Evolutionary conservation across 1,140 invertebrate genomes (phyloP).

Genomic region (Belonocnema kinseyi): DNA sequence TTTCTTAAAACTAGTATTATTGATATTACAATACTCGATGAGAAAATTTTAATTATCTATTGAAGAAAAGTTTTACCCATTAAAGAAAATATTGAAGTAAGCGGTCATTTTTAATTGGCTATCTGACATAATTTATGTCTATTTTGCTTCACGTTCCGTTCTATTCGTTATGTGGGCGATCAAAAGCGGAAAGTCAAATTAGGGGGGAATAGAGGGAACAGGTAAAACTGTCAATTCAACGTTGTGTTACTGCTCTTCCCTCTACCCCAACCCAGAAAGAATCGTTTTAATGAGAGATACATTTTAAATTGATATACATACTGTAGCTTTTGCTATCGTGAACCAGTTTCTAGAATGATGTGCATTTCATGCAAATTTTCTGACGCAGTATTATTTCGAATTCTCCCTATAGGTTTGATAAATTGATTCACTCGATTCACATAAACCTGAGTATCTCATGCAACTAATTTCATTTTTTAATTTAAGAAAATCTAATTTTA

Average conservation of each 20-base stretch:
- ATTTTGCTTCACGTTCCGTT: background rate
- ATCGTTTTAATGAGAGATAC: conserved; percentile 1
- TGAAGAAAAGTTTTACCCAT: no score
- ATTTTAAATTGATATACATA: conserved; percentile 13
- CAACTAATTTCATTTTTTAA: background rate
- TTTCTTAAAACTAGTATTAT: no score
- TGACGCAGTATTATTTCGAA: background rate
- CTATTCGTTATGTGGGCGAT: background rate
- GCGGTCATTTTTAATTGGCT: no score
- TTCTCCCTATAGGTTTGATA: no score
- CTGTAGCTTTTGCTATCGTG: background rate
- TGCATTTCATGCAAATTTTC: conserved; percentile 23
- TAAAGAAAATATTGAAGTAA: no score
- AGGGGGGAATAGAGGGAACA: background rate
- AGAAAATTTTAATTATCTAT: no score
- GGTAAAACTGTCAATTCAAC: conserved; percentile 8
- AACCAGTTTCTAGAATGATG: background rate
- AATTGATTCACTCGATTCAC: background rate
- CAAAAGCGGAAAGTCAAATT: conserved; percentile 13
- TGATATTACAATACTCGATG: no score
- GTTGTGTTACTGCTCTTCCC: background rate
- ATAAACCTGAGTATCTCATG: background rate
- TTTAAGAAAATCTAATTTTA: no score
- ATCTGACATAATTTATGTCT: background rate
- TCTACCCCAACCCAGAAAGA: background rate